Evolutionary conservation across 2,888 invertebrate species (phyloP).

Genomic region (Choreutis nemorana): DNA sequence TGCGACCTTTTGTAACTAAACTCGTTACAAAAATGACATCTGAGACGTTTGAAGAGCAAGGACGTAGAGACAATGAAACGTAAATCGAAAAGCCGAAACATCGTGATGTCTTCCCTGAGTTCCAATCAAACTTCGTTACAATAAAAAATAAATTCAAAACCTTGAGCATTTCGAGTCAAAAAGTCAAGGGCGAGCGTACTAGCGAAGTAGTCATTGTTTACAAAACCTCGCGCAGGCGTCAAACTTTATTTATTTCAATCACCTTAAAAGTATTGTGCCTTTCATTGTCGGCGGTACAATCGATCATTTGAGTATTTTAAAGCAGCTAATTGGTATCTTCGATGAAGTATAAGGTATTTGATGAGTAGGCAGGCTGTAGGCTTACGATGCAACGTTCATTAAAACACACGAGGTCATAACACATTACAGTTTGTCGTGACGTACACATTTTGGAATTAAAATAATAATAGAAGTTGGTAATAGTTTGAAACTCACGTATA

Average conservation of each 20-base stretch:
- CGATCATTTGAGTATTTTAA: conserved; percentile 21
- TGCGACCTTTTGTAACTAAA: conserved; percentile 17
- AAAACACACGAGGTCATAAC: conserved; percentile 3
- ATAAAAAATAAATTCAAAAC: conserved; percentile 29
- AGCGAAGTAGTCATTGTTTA: conserved; percentile 33
- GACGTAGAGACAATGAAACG: conserved; percentile 3
- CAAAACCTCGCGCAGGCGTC: conserved; percentile 20
- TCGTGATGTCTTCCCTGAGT: conserved; percentile 27
- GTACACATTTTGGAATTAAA: too few species aligned
- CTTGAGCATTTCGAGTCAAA: conserved; percentile 28
- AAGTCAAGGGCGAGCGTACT: conserved; percentile 40
- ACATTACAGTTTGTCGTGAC: too few species aligned
- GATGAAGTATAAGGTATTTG: conserved; percentile 16
- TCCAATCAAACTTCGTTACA: conserved; percentile 22
- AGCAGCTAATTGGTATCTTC: conserved; percentile 25
- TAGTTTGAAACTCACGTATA: too few species aligned
- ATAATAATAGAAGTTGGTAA: too few species aligned
- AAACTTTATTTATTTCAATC: conserved; percentile 11
- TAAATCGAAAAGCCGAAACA: conserved; percentile 2
- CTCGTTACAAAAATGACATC: too few species aligned
- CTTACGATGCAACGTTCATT: conserved; percentile 2
- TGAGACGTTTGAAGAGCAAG: conserved; percentile 3
- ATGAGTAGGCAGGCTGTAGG: conserved; percentile 15
- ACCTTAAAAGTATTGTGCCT: conserved; percentile 3
- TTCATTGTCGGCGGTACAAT: conserved; percentile 11